A percentile compares a stretch with the other conserved stretches of the same genome.
These are phyloP conservation scores for Choloepus didactylus DNA, from an alignment of 2,797 vertebrate species.

Conservation along the genomic window DNA sequence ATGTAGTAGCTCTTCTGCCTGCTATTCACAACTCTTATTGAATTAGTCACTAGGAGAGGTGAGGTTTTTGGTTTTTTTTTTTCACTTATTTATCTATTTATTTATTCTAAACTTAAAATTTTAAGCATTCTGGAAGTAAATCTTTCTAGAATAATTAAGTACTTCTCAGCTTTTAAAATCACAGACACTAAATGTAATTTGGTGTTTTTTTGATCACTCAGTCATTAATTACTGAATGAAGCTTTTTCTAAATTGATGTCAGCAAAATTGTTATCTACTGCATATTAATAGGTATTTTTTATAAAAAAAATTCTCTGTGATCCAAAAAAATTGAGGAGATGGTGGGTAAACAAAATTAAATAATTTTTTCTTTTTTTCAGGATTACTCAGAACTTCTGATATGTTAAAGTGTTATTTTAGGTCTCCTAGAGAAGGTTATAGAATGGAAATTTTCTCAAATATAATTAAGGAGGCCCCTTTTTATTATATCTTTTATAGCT, in stretches of 20 bases:
- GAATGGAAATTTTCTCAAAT: slow-evolving; percentile 25
- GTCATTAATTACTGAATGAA: slow-evolving; percentile 29
- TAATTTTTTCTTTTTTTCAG: slow-evolving; percentile 1
- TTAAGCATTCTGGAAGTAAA: slow-evolving; percentile 7
- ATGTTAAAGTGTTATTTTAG: slow-evolving; percentile 4
- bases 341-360: slow-evolving; percentile 46
- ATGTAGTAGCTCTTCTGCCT: background rate
- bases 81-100: background rate
- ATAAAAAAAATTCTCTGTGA: slow-evolving; percentile 25
- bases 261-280: background rate
- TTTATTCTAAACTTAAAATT: slow-evolving; percentile 47
- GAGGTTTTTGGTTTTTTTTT: slow-evolving; percentile 43
- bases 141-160: slow-evolving; percentile 41
- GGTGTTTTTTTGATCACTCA: background rate
- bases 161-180: slow-evolving; percentile 31
- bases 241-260: slow-evolving; percentile 18
- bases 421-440: background rate
- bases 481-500: background rate
- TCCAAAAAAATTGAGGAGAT: slow-evolving; percentile 28
- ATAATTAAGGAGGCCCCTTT: background rate
- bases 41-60: background rate
- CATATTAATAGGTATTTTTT: slow-evolving; percentile 40
- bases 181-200: slow-evolving; percentile 32
- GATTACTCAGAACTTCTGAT: background rate
- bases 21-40: background rate